Conservation (phyloP, 2,113 vertebrate species). For the Hemiprocne comata region DNA sequence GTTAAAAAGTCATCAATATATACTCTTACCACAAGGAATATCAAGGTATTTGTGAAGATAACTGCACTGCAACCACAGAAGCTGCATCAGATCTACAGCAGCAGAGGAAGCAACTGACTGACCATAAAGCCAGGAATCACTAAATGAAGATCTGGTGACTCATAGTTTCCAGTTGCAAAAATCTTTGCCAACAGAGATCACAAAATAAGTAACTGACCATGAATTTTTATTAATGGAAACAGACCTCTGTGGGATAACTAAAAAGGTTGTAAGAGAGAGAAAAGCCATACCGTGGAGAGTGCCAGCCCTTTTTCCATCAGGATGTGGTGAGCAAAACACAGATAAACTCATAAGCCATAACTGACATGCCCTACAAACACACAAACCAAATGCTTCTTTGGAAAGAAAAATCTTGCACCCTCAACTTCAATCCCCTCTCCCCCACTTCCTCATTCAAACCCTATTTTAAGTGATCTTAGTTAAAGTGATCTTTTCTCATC, state of each 20-base stretch:
- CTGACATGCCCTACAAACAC: background rate
- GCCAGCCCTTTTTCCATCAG: background rate
- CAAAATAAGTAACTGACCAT: background rate
- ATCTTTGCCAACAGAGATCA: background rate
- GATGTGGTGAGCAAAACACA: background rate
- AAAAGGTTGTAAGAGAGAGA: background rate
- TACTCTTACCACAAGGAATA: background rate
- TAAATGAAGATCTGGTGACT: background rate
- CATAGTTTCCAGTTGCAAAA: background rate
- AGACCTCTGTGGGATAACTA: background rate
- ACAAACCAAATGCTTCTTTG: background rate
- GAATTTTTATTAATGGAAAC: conserved; percentile 14
- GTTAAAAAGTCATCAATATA: background rate
- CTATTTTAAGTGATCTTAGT: background rate
- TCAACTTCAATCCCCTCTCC: background rate
- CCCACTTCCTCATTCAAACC: background rate
- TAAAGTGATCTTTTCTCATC: background rate
- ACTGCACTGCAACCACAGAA: background rate
- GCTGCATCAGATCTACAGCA: background rate
- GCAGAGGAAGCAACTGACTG: background rate
- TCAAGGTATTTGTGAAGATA: background rate
- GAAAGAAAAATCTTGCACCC: background rate
- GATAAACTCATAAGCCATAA: background rate
- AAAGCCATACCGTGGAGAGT: background rate
- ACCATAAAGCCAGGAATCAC: background rate